Percentiles rank a stretch among this genome's conserved stretches.
phyloP scores from a whole-genome alignment of 2,888 invertebrate species.

The Eristalinus sepulchralis region DNA sequence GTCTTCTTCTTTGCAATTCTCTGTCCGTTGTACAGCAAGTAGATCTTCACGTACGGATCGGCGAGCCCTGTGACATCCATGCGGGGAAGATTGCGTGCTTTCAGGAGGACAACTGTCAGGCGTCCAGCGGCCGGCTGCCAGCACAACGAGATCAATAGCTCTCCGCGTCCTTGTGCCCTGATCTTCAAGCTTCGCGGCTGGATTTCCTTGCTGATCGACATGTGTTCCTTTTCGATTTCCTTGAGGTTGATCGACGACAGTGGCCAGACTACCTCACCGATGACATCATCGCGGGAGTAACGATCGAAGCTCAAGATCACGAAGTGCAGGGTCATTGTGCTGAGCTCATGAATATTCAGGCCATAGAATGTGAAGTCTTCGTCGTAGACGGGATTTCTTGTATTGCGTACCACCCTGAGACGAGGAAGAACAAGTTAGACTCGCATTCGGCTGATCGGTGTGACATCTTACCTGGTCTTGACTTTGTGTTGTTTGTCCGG shows the following conservation, averaged over 20 bases:
- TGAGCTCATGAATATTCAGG: constrained; percentile 91
- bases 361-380: constrained; percentile 99
- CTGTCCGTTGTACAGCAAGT: constrained; percentile 97
- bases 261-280: constrained; percentile 97
- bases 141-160: constrained; percentile 96
- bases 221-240: constrained; percentile 88
- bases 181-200: constrained; percentile 97
- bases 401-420: constrained; percentile 93
- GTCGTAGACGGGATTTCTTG: constrained; percentile 97
- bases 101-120: constrained; percentile 97
- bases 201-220: constrained; percentile 93
- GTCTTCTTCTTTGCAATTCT: constrained; percentile 99
- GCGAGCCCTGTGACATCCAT: constrained; percentile 99
- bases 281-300: constrained; percentile 98
- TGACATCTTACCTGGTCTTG: constrained; percentile 86
- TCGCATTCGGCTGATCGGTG: background rate
- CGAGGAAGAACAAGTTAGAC: background rate
- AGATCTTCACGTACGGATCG: constrained; percentile 98
- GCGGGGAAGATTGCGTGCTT: constrained; percentile 97
- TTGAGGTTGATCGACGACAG: constrained; percentile 85
- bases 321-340: constrained; percentile 95
- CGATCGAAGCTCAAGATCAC: constrained; percentile 97
- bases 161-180: constrained; percentile 95
- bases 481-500: constrained; percentile 99
- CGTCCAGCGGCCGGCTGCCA: constrained; percentile 99